Evolutionary conservation across 2,888 invertebrate genomes (phyloP).

Genomic region (Atethmia centrago): DNA sequence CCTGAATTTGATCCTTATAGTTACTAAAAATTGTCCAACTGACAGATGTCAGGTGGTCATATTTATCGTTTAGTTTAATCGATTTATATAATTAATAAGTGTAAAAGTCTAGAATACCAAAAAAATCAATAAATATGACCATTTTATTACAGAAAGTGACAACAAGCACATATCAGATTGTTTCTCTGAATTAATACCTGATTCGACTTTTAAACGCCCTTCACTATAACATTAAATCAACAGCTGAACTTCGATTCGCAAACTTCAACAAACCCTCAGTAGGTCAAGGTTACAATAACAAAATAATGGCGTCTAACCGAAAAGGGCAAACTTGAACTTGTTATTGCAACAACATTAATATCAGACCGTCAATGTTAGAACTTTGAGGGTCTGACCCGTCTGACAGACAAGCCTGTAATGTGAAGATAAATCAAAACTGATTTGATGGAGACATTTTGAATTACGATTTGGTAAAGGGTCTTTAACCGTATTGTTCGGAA

Average conservation of each 20-base stretch:
- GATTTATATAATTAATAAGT: too few relatives aligned
- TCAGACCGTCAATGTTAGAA: constrained; percentile 21
- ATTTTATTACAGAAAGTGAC: too few relatives aligned
- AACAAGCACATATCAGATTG: too few relatives aligned
- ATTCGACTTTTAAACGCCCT: background rate
- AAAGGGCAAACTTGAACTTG: constrained; percentile 24
- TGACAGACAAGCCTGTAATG: background rate
- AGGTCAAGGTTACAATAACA: constrained; percentile 35
- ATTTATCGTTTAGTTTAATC: too few relatives aligned
- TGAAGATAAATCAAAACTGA: constrained; percentile 1
- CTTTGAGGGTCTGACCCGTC: constrained; percentile 6
- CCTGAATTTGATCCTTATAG: too few relatives aligned
- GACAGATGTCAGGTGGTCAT: too few relatives aligned
- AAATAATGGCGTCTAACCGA: constrained; percentile 9
- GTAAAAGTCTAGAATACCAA: too few relatives aligned
- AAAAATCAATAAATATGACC: too few relatives aligned
- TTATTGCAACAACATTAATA: constrained; percentile 32
- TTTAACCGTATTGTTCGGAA: too few relatives aligned
- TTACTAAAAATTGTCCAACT: too few relatives aligned
- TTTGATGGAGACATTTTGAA: too few relatives aligned
- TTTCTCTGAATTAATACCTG: too few relatives aligned
- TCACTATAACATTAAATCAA: constrained; percentile 17
- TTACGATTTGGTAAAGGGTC: background rate
- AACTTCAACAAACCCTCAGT: constrained; percentile 4
- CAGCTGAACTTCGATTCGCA: constrained; percentile 4